These are phyloP conservation scores for Mormyrus hasselquistii DNA, from an alignment of 2,797 vertebrate genomes.

Conservation along the genomic window DNA sequence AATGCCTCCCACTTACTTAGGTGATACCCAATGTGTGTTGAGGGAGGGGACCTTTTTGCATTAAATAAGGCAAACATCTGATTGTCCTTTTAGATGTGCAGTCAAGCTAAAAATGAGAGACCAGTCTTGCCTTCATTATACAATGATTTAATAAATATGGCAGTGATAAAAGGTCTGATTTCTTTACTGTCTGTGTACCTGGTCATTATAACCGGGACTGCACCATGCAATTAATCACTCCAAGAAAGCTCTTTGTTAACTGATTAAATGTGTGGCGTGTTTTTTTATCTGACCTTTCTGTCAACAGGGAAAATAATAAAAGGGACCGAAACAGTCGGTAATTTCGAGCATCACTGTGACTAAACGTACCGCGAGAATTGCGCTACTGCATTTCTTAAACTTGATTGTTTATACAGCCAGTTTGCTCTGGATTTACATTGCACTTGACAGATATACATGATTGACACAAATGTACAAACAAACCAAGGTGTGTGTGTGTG, in stretches of 20 bases:
- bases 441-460: not conserved
- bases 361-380: not conserved
- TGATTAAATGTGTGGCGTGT: not conserved
- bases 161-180: constrained; percentile 1
- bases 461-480: not conserved
- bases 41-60: not conserved
- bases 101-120: not conserved
- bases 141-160: constrained; percentile 6
- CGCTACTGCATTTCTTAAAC: not conserved
- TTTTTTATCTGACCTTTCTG: constrained; percentile 9
- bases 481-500: too few species aligned
- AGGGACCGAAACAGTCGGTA: not conserved
- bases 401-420: not conserved
- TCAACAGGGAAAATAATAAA: not conserved
- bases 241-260: constrained; percentile 7
- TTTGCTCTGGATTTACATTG: not conserved
- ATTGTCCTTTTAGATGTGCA: not conserved
- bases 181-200: not conserved
- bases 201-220: not conserved
- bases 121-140: not conserved
- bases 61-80: not conserved
- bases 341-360: not conserved
- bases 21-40: not conserved
- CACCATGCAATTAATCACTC: constrained; percentile 4
- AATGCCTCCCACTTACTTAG: not conserved